phyloP scores from a whole-genome alignment of 2,113 vertebrate genomes.

The Brachyistius frenatus region DNA sequence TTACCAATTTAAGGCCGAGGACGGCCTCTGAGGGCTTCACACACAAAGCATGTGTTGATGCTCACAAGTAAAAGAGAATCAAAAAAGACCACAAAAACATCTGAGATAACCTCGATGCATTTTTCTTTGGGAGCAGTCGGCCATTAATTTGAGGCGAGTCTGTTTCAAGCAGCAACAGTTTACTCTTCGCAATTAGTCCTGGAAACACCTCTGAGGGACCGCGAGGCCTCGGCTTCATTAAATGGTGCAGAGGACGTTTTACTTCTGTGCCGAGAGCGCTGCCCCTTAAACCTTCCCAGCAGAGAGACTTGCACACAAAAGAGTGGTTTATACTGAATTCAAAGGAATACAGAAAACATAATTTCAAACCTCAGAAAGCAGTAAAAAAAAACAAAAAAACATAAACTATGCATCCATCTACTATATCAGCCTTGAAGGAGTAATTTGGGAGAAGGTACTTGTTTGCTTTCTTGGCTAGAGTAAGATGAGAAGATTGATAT shows the following conservation, averaged over 20 bases:
- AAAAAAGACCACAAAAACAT: conserved; percentile 17
- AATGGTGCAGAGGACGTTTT: conserved; percentile 60
- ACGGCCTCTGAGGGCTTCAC: conserved; percentile 32
- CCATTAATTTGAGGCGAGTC: conserved; percentile 51
- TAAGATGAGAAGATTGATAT: not conserved
- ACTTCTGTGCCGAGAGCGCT: conserved; percentile 39
- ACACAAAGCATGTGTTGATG: conserved; percentile 35
- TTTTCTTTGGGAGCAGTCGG: conserved; percentile 31
- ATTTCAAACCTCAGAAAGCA: conserved; percentile 22
- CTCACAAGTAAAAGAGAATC: conserved; percentile 9
- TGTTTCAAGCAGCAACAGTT: conserved; percentile 48
- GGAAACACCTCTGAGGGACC: conserved; percentile 61
- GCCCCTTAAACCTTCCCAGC: conserved; percentile 66
- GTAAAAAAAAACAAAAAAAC: too few relatives aligned
- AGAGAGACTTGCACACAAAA: conserved; percentile 34
- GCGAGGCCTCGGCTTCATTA: conserved; percentile 73
- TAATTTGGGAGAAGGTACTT: not conserved
- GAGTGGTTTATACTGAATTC: conserved; percentile 49
- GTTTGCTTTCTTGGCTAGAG: not conserved
- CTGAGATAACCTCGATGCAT: conserved; percentile 33
- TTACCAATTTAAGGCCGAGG: conserved; percentile 49
- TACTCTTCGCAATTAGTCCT: conserved; percentile 67
- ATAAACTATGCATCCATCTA: conserved; percentile 3
- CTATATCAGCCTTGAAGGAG: conserved; percentile 1
- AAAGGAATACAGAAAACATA: conserved; percentile 28